A percentile compares a stretch with the other conserved stretches of the same genome.
These are phyloP conservation scores for Cylloceria caligata DNA, from an alignment of 2,888 invertebrate species.

Conservation along the genomic window DNA sequence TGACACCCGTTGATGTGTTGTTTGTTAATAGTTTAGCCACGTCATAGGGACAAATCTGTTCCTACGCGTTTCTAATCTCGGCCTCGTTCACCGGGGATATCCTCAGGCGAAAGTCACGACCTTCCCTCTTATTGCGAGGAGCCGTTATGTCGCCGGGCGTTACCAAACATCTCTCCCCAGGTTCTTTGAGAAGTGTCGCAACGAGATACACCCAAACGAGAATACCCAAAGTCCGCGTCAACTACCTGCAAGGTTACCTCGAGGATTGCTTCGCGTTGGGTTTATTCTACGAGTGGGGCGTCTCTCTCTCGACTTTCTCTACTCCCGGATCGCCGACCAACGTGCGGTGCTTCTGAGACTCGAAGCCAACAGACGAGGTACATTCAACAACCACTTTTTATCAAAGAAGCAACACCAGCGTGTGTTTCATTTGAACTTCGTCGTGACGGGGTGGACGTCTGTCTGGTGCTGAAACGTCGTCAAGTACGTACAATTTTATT, in stretches of 20 bases:
- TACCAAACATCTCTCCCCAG: slow-evolving; percentile 8
- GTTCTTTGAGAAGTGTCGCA: slow-evolving; percentile 40
- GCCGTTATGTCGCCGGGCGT: slow-evolving; percentile 43
- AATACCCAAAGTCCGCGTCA: slow-evolving; percentile 10
- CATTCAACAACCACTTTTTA: slow-evolving; percentile 82
- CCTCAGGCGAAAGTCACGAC: slow-evolving; percentile 33
- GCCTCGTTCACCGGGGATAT: not conserved
- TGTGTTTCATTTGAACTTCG: slow-evolving; percentile 55
- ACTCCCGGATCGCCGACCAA: slow-evolving; percentile 55
- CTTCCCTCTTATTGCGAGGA: slow-evolving; percentile 34
- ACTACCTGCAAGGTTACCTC: not conserved
- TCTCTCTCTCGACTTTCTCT: slow-evolving; percentile 66
- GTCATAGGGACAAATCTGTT: not conserved
- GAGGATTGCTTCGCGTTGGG: slow-evolving; percentile 36
- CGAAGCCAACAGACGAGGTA: slow-evolving; percentile 63
- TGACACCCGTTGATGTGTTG: not conserved
- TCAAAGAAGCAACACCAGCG: slow-evolving; percentile 77
- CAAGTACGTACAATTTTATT: slow-evolving; percentile 54
- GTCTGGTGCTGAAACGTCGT: slow-evolving; percentile 28
- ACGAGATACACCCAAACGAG: slow-evolving; percentile 24
- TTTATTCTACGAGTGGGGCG: slow-evolving; percentile 59
- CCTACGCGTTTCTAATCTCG: slow-evolving; percentile 4
- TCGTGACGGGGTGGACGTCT: slow-evolving; percentile 35
- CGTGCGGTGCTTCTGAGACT: slow-evolving; percentile 40
- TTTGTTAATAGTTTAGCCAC: not conserved